These are phyloP conservation scores for Corvus moneduloides DNA, from an alignment of 2,113 vertebrate species.

Conservation along the genomic window DNA sequence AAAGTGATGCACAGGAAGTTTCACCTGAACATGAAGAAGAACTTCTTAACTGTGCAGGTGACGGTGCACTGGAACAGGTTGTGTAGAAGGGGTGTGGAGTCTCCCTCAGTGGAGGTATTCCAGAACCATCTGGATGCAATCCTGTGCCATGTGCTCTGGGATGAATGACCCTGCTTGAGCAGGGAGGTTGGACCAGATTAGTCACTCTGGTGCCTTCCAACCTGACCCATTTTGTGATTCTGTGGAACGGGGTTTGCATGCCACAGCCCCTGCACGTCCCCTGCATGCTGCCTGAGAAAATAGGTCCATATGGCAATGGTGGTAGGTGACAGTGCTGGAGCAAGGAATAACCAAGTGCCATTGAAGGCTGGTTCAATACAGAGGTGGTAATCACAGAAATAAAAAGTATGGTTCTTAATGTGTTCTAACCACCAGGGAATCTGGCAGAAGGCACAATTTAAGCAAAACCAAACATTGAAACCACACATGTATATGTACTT, in stretches of 20 bases:
- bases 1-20: background rate
- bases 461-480: background rate
- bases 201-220: background rate
- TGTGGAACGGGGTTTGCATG: background rate
- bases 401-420: background rate
- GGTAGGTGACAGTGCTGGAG: background rate
- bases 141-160: background rate
- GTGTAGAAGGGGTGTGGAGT: background rate
- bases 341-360: background rate
- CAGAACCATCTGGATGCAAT: background rate
- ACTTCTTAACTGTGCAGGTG: background rate
- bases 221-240: background rate
- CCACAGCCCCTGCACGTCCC: background rate
- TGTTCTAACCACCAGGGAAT: background rate
- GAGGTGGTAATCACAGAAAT: background rate
- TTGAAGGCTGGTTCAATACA: background rate
- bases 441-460: background rate
- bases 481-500: background rate
- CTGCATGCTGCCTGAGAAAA: fast-evolving
- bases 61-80: background rate
- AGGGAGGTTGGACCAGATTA: background rate
- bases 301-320: background rate
- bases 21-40: background rate
- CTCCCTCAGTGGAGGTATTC: background rate
- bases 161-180: background rate